Base-by-base conservation (phyloP, 2,888 invertebrate species). In the Patella pellucida region DNA sequence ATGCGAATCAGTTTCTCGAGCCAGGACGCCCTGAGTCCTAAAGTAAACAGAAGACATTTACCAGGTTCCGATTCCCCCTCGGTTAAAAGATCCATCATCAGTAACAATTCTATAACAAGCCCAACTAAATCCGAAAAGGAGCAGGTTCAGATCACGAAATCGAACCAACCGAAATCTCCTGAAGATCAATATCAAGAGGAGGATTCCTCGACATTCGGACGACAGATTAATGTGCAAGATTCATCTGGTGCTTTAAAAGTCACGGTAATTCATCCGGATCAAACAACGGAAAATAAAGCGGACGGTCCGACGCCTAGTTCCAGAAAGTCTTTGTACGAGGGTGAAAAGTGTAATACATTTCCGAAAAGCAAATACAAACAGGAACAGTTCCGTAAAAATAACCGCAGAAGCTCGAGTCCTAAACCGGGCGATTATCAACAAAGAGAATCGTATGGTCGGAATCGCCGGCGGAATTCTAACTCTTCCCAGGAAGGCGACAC, bases 171-270 rank as follows among this genome's bases (percentile, higher is more conserved):
- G 3, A n/a, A 19, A 19, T 16, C 19, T 16, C 15, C 12, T 2
- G 19, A 31, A 11, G 62, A 62, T 23, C 11, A 9, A 9, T 23
- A 62, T 11, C 19, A 62, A n/a, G n/a, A n/a, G 23, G 19, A 19
- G 51, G 68, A 73, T 14, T n/a, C 62, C 27, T 74, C 70, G 2
- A 75, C 74, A 11, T 73, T 72, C 51, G 77, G 76, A 9, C 73
- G 81, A 23, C 81, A 79, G 69, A 78, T 83, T 51, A 79, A 83
- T 54, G 27, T 84, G n/a, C 80, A 82, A 71, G 50, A 72, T 3
- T 75, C 77, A 52, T 77, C 81, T 68, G 84, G 83, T 67, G 83
- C 83, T 52, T 81, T 87, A 78, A 81, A 84, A 76, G 85, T 87
- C 9, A 87, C 86, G 54, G 85, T 87, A 41, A 79, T 82, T 11